These are phyloP conservation scores for Hypocryptadius cinnamomeus DNA, from an alignment of 2,113 vertebrate species.

Conservation along the genomic window DNA sequence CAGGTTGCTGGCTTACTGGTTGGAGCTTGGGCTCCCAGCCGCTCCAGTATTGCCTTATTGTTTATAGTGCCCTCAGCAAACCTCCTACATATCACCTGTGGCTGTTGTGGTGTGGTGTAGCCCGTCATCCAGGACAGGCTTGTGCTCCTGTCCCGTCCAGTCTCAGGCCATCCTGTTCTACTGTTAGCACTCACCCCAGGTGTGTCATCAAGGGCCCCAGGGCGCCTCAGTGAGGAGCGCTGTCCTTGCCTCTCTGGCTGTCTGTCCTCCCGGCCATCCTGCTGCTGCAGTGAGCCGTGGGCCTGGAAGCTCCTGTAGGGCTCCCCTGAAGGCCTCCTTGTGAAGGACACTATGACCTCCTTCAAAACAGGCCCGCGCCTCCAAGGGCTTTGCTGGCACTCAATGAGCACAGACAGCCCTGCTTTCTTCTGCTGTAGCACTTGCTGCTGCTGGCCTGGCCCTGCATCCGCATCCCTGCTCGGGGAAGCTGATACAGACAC, in stretches of 20 bases:
- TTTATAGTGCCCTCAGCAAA: neutral
- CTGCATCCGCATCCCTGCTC: neutral
- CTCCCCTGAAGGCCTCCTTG: neutral
- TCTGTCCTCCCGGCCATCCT: neutral
- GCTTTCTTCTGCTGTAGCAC: neutral
- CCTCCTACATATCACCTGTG: too few species aligned
- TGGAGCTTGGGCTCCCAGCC: neutral
- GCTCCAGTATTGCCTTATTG: neutral
- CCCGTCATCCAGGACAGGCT: accelerated
- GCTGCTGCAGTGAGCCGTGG: accelerated
- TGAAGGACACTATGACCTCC: neutral
- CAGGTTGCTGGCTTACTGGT: neutral
- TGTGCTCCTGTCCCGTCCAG: accelerated
- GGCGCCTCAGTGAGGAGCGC: accelerated
- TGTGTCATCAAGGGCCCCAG: accelerated
- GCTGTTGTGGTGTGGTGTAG: neutral
- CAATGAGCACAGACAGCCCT: neutral
- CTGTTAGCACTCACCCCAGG: neutral
- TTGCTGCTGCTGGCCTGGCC: neutral
- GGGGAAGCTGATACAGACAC: neutral
- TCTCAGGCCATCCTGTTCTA: too few species aligned
- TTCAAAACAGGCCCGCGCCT: neutral
- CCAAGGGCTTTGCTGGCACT: neutral
- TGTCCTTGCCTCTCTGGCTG: neutral
- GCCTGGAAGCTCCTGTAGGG: accelerated